These are phyloP conservation scores for Conus betulinus DNA, from an alignment of 1,140 invertebrate genomes.

Conservation along the genomic window DNA sequence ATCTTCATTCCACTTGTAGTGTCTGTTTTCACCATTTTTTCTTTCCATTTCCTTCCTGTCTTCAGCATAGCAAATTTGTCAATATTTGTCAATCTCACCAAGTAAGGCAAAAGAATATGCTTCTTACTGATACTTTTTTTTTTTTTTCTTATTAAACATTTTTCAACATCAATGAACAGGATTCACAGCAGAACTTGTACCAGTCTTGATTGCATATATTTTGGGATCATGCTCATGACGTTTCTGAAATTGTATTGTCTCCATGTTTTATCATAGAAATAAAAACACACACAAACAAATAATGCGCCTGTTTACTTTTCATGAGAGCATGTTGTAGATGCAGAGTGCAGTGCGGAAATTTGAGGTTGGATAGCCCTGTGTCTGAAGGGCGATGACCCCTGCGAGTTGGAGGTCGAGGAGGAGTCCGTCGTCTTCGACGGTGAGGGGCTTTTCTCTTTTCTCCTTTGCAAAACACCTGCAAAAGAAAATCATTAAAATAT, in stretches of 20 bases:
- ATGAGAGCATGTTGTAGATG: conserved; percentile 31
- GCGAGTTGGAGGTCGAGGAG: conserved; percentile 72
- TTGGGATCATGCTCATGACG: too few species aligned
- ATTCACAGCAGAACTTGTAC: too few species aligned
- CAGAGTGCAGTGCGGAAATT: conserved; percentile 33
- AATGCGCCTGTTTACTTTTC: neutral
- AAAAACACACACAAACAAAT: neutral
- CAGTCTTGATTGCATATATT: too few species aligned
- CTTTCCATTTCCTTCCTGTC: too few species aligned
- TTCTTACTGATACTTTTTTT: neutral
- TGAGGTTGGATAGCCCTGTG: conserved; percentile 60
- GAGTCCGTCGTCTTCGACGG: conserved; percentile 79
- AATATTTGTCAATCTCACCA: too few species aligned
- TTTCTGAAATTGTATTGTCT: too few species aligned
- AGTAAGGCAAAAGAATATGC: too few species aligned
- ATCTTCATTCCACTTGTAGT: too few species aligned
- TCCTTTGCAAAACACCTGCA: conserved; percentile 66
- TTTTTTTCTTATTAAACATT: neutral
- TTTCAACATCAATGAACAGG: too few species aligned
- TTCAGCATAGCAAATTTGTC: too few species aligned
- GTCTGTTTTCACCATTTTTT: too few species aligned
- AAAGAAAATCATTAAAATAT: neutral
- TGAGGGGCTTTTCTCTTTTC: conserved; percentile 83
- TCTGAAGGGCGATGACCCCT: conserved; percentile 73
- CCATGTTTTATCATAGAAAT: too few species aligned